Conservation (phyloP, 2,888 invertebrate genomes). For the Nephrotoma appendiculata region DNA sequence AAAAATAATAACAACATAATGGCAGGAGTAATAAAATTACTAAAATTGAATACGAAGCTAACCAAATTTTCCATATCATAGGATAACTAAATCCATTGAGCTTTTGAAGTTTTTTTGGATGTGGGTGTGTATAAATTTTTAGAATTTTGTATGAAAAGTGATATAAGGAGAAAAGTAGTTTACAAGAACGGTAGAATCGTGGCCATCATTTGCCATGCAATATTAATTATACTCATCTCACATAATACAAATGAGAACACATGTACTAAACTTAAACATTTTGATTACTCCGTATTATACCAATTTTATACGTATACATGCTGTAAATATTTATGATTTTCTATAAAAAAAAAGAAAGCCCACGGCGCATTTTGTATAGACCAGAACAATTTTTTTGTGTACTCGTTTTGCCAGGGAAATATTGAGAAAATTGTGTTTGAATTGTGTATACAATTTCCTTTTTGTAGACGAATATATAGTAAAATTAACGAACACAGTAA, state of each 20-base stretch:
- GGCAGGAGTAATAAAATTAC: neutral
- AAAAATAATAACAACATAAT: neutral
- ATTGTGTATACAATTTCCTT: neutral
- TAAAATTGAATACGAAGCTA: neutral
- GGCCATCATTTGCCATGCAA: neutral
- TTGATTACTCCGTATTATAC: neutral
- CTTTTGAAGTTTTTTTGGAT: neutral
- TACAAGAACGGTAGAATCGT: neutral
- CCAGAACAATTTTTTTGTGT: neutral
- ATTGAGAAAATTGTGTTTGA: neutral
- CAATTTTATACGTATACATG: neutral
- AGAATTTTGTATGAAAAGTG: no score
- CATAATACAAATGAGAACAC: neutral
- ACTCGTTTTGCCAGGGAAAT: neutral
- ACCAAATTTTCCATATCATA: neutral
- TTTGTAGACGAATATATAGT: neutral
- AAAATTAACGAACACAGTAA: neutral
- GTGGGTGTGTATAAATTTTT: neutral
- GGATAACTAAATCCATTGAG: neutral
- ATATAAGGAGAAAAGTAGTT: no score
- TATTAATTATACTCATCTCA: neutral
- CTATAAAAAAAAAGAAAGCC: neutral
- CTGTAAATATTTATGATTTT: neutral
- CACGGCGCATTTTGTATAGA: neutral
- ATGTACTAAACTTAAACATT: neutral